Base-by-base conservation (phyloP, 2,888 invertebrate genomes). In the Rotaria sp. region DNA sequence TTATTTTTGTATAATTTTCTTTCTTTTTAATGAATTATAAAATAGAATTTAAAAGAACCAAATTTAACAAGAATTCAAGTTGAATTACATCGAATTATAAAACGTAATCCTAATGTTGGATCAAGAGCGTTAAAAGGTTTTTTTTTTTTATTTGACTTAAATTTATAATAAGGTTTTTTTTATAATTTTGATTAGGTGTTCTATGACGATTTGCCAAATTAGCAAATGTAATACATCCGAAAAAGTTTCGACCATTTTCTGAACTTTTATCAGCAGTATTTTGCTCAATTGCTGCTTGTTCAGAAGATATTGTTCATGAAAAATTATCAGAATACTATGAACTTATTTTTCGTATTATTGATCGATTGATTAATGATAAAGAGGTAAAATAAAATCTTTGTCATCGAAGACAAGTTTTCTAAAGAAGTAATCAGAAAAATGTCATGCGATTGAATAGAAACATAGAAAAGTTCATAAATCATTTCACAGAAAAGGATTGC, bases 101-200 rank as follows among this genome's bases (percentile, higher is more conserved):
- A 80, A 80, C 80, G 80, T 45, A 80, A 80, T 45, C 80, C 80
- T 26, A 80, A 80, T 45, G 80, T 80, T 24, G 80, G 80, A n/a
- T 45, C 80, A 45, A 26, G 80, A 45, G 80, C 80, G 10, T 45
- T 80, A 7, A 80, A 80, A 80, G 80, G 67, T 67, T 30, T 24
- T 4, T 3, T 52, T 52, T 24, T 24, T 41, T 26, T 35, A 18
- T 21, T 38, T 18, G 15, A 35, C 38, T 35, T 11, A 8, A 57
- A n/a, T 26, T n/a, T 26, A 26, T 11, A 10, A 26, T 57, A 8
- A n/a, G n/a, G n/a, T 3, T 57, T 26, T n/a, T 26, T 55, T 55
- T 55, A 7, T 26, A 3, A 26, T 24, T 30, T 59, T 30, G 30
- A 30, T 67, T 35, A 67, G 67, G 80, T 45, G 80, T 45, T n/a